Evolutionary conservation across 2,888 invertebrate species (phyloP).

Genomic region (Panzeria rudis): DNA sequence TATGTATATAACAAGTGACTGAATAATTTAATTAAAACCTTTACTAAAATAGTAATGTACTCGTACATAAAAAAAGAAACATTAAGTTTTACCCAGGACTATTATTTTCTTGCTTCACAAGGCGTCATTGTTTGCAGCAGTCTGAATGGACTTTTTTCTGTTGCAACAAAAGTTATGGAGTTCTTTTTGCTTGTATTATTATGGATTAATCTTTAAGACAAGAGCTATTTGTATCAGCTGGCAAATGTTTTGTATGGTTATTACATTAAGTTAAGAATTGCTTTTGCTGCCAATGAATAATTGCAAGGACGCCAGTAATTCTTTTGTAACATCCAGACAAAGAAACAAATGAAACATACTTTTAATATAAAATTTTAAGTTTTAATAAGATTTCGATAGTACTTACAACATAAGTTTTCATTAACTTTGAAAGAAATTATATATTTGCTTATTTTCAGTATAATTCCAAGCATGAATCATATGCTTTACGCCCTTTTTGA

Average conservation of each 20-base stretch:
- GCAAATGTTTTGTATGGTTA: neutral
- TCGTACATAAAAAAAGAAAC: neutral
- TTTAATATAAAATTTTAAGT: neutral
- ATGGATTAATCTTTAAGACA: constrained; percentile 20
- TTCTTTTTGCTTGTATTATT: neutral
- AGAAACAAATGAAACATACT: neutral
- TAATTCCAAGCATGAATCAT: too few species aligned
- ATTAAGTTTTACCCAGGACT: constrained; percentile 11
- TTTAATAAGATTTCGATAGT: neutral
- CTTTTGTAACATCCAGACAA: neutral
- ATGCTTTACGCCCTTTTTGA: too few species aligned
- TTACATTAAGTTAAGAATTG: too few species aligned
- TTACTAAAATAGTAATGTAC: constrained; percentile 8
- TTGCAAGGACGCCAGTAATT: neutral
- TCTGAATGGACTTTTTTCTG: neutral
- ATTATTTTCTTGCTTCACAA: neutral
- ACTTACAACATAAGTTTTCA: too few species aligned
- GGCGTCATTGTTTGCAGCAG: neutral
- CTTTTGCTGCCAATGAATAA: neutral
- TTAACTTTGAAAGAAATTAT: neutral
- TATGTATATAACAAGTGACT: neutral
- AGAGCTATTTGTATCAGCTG: constrained; percentile 22
- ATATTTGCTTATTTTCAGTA: too few species aligned
- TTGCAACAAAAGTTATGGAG: neutral
- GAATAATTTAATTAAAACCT: constrained; percentile 51